Conservation (phyloP, 2,797 vertebrate species). For the Salarias fasciatus region DNA sequence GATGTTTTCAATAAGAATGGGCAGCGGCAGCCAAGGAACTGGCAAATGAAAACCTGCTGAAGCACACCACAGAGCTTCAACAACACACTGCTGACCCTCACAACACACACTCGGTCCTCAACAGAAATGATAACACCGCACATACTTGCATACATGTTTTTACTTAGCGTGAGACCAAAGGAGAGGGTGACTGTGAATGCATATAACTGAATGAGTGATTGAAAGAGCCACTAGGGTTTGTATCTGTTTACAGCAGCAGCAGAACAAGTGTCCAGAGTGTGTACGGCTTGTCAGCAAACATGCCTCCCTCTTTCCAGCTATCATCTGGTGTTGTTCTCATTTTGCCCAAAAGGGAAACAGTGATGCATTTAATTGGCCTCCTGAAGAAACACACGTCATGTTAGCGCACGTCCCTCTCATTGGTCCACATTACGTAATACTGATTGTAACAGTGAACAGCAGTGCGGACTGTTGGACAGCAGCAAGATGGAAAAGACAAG, state of each 20-base stretch:
- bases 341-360: constrained; percentile 50
- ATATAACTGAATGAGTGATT: constrained; percentile 24
- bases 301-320: constrained; percentile 24
- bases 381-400: constrained; percentile 36
- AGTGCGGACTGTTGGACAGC: constrained; percentile 16
- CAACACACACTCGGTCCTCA: constrained; percentile 17
- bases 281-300: constrained; percentile 22
- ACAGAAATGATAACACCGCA: constrained; percentile 35
- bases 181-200: neutral
- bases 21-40: constrained; percentile 66
- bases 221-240: constrained; percentile 17
- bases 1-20: constrained; percentile 84
- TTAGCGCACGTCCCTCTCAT: constrained; percentile 29
- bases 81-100: constrained; percentile 45
- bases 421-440: constrained; percentile 51
- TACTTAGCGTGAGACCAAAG: constrained; percentile 21
- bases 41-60: constrained; percentile 83
- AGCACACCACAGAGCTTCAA: constrained; percentile 52
- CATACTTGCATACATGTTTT: constrained; percentile 26
- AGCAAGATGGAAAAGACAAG: constrained; percentile 25
- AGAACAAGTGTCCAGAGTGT: constrained; percentile 39
- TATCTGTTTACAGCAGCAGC: constrained; percentile 52
- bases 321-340: constrained; percentile 58
- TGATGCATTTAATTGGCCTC: constrained; percentile 55
- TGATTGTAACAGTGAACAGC: constrained; percentile 51